These are phyloP conservation scores for Dicaeum eximium DNA, from an alignment of 2,113 vertebrate species.

Conservation along the genomic window DNA sequence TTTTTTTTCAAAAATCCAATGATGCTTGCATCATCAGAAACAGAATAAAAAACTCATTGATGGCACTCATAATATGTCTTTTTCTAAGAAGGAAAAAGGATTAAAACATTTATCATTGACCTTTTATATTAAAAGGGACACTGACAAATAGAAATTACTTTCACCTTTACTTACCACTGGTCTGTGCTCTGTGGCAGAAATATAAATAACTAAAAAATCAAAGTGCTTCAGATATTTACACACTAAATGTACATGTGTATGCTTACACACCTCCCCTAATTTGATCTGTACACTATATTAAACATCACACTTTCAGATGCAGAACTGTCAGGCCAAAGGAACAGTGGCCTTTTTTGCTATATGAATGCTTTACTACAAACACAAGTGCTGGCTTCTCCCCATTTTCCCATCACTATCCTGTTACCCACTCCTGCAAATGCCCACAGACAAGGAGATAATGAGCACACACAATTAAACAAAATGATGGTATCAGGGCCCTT, in stretches of 20 bases:
- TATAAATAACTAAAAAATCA: background rate
- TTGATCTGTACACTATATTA: background rate
- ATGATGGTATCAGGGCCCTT: background rate
- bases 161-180: background rate
- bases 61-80: background rate
- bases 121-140: background rate
- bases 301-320: background rate
- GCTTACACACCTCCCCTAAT: background rate
- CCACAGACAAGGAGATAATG: background rate
- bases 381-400: background rate
- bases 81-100: background rate
- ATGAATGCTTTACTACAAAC: background rate
- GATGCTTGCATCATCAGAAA: background rate
- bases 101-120: background rate
- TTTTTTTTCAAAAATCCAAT: background rate
- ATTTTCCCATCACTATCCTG: background rate
- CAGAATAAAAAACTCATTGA: background rate
- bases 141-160: background rate
- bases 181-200: background rate
- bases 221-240: background rate
- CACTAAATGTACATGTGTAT: rapidly evolving
- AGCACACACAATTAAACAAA: background rate
- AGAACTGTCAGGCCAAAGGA: background rate
- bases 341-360: background rate
- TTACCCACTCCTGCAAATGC: background rate